phyloP scores from a whole-genome alignment of 2,797 vertebrate genomes.

The Eptatretus atami region DNA sequence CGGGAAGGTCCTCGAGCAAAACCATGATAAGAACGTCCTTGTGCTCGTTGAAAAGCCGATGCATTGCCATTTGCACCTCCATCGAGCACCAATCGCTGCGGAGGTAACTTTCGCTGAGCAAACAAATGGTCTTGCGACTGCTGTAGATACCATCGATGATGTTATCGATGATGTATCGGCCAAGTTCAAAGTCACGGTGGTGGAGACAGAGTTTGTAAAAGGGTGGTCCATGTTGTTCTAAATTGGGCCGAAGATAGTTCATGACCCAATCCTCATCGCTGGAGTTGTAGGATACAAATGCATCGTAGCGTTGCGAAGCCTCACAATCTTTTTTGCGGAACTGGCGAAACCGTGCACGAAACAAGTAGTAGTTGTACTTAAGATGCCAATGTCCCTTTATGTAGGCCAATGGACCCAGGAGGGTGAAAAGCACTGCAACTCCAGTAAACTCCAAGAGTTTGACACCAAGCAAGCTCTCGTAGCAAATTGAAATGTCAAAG shows the following conservation, averaged over 20 bases:
- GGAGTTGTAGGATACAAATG: constrained; percentile 45
- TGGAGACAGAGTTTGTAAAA: constrained; percentile 25
- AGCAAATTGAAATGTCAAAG: constrained; percentile 31
- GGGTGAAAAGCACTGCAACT: constrained; percentile 17
- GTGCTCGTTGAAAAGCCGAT: constrained; percentile 39
- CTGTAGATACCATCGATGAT: constrained; percentile 36
- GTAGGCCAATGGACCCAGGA: constrained; percentile 22
- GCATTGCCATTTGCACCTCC: constrained; percentile 48
- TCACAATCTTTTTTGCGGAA: constrained; percentile 23
- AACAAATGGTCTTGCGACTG: constrained; percentile 37
- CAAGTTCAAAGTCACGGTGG: constrained; percentile 27
- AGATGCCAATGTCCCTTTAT: constrained; percentile 28
- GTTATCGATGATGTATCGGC: constrained; percentile 28
- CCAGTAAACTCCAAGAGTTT: constrained; percentile 14
- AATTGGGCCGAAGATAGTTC: constrained; percentile 21
- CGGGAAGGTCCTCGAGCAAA: constrained; percentile 27
- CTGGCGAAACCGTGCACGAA: constrained; percentile 27
- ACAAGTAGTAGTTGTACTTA: constrained; percentile 31
- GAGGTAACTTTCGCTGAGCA: constrained; percentile 35
- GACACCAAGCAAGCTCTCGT: constrained; percentile 19
- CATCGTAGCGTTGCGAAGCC: constrained; percentile 26
- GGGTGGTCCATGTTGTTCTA: constrained; percentile 15
- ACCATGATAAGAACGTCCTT: constrained; percentile 34
- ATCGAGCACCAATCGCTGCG: constrained; percentile 47
- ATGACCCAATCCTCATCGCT: constrained; percentile 35